phyloP scores from a whole-genome alignment of 1,140 invertebrate species.

The Drosophila ercepeae region DNA sequence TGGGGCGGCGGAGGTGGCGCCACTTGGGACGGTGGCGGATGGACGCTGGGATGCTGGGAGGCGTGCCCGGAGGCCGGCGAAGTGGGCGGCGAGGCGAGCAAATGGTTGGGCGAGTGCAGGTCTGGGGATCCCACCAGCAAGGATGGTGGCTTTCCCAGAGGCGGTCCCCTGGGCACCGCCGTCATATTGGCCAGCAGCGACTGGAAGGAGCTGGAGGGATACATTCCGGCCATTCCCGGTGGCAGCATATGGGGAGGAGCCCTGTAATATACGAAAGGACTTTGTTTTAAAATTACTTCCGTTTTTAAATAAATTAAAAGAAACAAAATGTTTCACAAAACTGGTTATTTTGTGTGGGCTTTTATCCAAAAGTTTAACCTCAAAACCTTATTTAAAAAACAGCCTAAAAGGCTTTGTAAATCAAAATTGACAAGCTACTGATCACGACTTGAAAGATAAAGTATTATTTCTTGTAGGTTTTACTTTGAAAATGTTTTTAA shows the following conservation, averaged over 20 bases:
- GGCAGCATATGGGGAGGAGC: slow-evolving; percentile 87
- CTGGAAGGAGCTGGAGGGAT: slow-evolving; percentile 91
- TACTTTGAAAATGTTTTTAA: too few species aligned
- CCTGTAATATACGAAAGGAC: slow-evolving; percentile 82
- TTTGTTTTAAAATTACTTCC: background rate
- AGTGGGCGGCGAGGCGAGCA: slow-evolving; percentile 85
- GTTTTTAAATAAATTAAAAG: background rate
- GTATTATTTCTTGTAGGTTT: background rate
- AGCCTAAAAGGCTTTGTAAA: background rate
- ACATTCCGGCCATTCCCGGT: slow-evolving; percentile 86
- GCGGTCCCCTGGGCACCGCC: slow-evolving; percentile 85
- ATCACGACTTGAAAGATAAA: background rate
- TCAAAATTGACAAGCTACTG: background rate
- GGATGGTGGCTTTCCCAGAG: slow-evolving; percentile 67
- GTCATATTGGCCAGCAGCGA: slow-evolving; percentile 92
- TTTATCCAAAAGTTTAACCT: background rate
- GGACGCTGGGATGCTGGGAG: slow-evolving; percentile 9
- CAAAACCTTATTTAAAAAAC: background rate
- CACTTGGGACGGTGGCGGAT: slow-evolving; percentile 35
- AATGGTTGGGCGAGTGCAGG: slow-evolving; percentile 76
- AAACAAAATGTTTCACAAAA: background rate
- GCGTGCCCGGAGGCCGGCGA: slow-evolving; percentile 85
- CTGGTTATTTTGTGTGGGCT: background rate
- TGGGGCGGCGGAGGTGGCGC: slow-evolving; percentile 8
- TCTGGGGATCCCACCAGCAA: slow-evolving; percentile 82